Evolutionary conservation across 2,113 vertebrate genomes (phyloP), one percentile per base, ranked within the genome.

Genomic region (Paratilapia polleni): DNA sequence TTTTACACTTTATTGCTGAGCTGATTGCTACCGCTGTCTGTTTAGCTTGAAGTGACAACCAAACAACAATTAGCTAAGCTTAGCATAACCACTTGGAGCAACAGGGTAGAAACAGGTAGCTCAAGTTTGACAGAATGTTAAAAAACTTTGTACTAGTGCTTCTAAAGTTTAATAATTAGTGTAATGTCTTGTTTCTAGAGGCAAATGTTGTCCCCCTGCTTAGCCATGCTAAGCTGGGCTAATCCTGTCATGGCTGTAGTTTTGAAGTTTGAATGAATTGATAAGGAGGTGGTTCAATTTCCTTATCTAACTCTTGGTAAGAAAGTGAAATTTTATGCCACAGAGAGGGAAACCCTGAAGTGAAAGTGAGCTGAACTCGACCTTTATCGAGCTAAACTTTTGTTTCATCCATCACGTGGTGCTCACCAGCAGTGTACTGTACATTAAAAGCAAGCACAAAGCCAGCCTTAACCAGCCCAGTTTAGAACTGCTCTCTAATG

Each of bases 401-500:
- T 52, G 26, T 80, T 52, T 82, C 10, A 78, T 78, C 31, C 4
- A 26, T 19, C 77, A 49, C 75, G 20, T 13, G 24, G 12, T 24
- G 15, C 28, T 38, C 79, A 4, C 19, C 5, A 41, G 22, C 26
- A n/a, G 19, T 11, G 36, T 36, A 15, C 2, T n/a, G 17, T 26
- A 17, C 22, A 20, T 77, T 43, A 66, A 38, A 56, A 64, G 57
- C 38, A 81, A 74, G 83, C 74, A 80, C 52, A 77, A 82, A 87
- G 62, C 43, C 59, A 20, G 19, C 31, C 22, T 52, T 49, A 88
- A 84, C 76, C 84, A 79, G 79, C 68, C 73, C 59, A 52, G 57
- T 88, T 89, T 66, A 77, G n/a, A 83, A 66, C 64, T 64, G 56
- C 54, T 91, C 77, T 85, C 75, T 90, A 83, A 79, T 86, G 83